Evolutionary conservation across 2,113 vertebrate species (phyloP).

Genomic region (Dicrurus megarhynchus): DNA sequence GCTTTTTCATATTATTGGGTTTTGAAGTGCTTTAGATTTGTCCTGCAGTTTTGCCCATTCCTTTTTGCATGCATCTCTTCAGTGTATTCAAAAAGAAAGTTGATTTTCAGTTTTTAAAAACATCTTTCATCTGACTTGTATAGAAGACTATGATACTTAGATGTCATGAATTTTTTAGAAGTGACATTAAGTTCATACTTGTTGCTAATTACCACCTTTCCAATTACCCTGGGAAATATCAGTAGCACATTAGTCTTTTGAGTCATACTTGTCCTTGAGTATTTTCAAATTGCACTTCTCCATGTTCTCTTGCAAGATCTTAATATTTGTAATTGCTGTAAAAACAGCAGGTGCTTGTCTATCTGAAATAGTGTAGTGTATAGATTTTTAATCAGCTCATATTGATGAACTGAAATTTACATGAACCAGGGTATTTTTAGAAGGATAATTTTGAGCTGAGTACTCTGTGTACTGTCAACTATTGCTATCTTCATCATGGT

Average conservation of each 20-base stretch:
- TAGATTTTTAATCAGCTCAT: conserved; percentile 62
- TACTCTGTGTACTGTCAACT: background rate
- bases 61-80: background rate
- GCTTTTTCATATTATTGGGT: background rate
- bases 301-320: conserved; percentile 43
- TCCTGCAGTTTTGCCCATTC: background rate
- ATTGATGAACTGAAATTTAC: conserved; percentile 69
- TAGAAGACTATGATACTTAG: background rate
- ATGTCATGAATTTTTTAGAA: conserved; percentile 18
- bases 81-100: background rate
- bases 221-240: conserved; percentile 57
- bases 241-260: conserved; percentile 46
- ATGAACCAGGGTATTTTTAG: conserved; percentile 63
- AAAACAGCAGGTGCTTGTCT: conserved; percentile 64
- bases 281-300: conserved; percentile 66
- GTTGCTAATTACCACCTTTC: conserved; percentile 71
- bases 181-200: conserved; percentile 54
- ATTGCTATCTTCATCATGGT: background rate
- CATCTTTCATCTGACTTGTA: conserved; percentile 26
- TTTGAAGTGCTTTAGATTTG: background rate
- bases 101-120: conserved; percentile 22
- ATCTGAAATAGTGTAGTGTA: conserved; percentile 44
- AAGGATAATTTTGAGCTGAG: conserved; percentile 36
- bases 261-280: conserved; percentile 59
- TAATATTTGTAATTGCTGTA: conserved; percentile 66